These are phyloP conservation scores for Mellilla xanthometata DNA, from an alignment of 2,888 invertebrate genomes.

Conservation along the genomic window DNA sequence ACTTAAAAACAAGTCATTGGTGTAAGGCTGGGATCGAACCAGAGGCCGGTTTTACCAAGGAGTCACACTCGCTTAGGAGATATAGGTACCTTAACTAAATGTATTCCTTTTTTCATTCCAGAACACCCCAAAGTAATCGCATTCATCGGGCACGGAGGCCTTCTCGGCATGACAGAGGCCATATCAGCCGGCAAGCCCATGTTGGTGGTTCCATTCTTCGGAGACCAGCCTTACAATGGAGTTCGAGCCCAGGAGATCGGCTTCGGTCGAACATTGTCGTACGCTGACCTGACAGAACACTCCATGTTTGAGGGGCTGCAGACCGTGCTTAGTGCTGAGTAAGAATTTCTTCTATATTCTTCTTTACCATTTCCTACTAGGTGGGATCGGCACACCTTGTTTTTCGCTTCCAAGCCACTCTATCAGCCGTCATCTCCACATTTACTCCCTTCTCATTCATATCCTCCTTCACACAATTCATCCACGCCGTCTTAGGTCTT, in stretches of 20 bases:
- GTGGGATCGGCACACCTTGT: no score
- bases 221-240: constrained; percentile 84
- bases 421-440: no score
- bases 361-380: no score
- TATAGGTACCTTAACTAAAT: not conserved
- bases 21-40: no score
- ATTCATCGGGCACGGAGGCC: constrained; percentile 84
- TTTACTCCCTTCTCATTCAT: no score
- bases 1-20: no score
- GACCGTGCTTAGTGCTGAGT: constrained; percentile 79
- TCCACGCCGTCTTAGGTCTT: no score
- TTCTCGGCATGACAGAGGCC: constrained; percentile 84
- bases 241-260: constrained; percentile 75
- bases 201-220: constrained; percentile 84
- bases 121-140: constrained; percentile 84
- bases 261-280: constrained; percentile 74
- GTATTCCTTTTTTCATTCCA: constrained; percentile 42
- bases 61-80: no score
- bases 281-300: constrained; percentile 76
- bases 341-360: constrained; percentile 41
- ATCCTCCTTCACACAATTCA: no score
- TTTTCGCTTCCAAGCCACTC: no score
- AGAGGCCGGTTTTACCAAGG: no score
- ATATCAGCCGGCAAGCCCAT: constrained; percentile 84
- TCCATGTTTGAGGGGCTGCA: constrained; percentile 72